These are phyloP conservation scores for Polypterus senegalus DNA, from an alignment of 2,113 vertebrate genomes.

Conservation along the genomic window DNA sequence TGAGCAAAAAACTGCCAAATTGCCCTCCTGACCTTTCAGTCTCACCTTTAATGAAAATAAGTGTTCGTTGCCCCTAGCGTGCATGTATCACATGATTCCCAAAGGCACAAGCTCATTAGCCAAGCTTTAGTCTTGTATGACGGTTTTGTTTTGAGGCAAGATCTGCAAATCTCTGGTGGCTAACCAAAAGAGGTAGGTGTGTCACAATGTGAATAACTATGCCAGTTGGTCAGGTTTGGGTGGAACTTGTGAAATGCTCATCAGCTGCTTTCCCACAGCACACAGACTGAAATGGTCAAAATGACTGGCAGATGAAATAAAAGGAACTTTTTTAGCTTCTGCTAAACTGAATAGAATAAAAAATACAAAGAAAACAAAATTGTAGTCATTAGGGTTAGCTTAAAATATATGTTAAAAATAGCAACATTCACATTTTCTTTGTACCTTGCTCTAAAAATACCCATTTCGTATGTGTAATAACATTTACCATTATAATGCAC, in stretches of 20 bases:
- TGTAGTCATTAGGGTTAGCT: too few relatives aligned
- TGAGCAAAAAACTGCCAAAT: constrained; percentile 42
- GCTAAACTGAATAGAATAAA: too few relatives aligned
- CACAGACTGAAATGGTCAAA: too few relatives aligned
- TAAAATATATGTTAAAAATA: too few relatives aligned
- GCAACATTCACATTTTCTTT: too few relatives aligned
- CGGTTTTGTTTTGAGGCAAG: constrained; percentile 40
- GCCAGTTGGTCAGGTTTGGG: constrained; percentile 46
- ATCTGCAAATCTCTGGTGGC: constrained; percentile 41
- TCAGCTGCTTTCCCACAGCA: constrained; percentile 42
- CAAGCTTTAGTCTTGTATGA: constrained; percentile 52
- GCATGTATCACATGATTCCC: constrained; percentile 59
- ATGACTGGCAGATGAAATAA: too few relatives aligned
- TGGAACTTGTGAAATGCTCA: constrained; percentile 57
- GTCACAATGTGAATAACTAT: constrained; percentile 46
- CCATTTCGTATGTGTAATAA: too few relatives aligned
- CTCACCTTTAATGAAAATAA: constrained; percentile 62
- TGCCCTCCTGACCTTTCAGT: constrained; percentile 54
- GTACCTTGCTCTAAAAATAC: too few relatives aligned
- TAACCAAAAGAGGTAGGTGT: constrained; percentile 37
- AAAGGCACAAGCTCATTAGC: constrained; percentile 57
- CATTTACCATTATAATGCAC: too few relatives aligned
- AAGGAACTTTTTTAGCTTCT: too few relatives aligned
- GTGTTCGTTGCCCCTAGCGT: constrained; percentile 37
- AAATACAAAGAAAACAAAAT: too few relatives aligned